Evolutionary conservation across 2,113 vertebrate genomes (phyloP).

Genomic region (Anarhynchus alexandrinus): DNA sequence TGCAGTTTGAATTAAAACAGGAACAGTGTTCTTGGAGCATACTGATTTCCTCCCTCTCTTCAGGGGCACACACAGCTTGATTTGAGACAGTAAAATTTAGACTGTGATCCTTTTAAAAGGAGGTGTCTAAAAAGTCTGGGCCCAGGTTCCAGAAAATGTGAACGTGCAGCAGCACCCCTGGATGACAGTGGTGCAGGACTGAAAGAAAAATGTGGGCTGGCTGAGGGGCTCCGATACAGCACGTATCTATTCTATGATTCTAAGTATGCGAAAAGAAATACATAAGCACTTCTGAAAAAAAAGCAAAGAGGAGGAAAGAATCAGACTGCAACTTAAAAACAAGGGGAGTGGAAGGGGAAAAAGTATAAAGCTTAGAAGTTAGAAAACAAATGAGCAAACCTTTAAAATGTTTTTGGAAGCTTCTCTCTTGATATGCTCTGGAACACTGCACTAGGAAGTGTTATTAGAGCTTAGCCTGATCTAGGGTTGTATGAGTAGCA

Average conservation of each 20-base stretch:
- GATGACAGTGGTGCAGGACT: not conserved
- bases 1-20: not conserved
- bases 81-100: not conserved
- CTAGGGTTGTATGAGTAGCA: not conserved
- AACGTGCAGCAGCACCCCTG: not conserved
- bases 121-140: not conserved
- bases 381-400: not conserved
- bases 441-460: rapidly evolving
- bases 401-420: not conserved
- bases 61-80: not conserved
- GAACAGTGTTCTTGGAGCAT: not conserved
- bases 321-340: not conserved
- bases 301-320: not conserved
- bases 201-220: not conserved
- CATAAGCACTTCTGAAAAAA: not conserved
- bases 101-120: not conserved
- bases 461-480: not conserved
- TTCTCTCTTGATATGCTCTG: not conserved
- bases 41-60: not conserved
- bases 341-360: not conserved
- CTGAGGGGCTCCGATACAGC: not conserved
- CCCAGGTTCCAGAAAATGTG: not conserved
- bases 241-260: not conserved
- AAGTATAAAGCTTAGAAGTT: not conserved
- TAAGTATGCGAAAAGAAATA: not conserved